These are phyloP conservation scores for Alca torda DNA, from an alignment of 2,797 vertebrate species.

Conservation along the genomic window DNA sequence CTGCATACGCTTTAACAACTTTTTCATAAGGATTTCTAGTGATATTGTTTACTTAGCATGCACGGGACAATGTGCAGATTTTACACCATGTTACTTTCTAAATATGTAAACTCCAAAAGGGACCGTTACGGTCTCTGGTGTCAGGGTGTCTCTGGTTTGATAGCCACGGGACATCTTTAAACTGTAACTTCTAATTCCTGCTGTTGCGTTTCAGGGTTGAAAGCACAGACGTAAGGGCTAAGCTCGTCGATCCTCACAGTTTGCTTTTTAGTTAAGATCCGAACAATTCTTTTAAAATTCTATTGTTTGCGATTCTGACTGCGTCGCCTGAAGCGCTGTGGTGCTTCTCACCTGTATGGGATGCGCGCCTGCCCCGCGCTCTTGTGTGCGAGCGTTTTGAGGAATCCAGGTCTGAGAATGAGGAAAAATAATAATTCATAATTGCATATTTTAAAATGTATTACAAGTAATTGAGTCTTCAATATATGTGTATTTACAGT, in stretches of 20 bases:
- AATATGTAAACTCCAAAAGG: background rate
- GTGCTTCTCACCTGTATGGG: background rate
- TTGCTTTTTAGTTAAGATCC: background rate
- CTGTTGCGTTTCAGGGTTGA: background rate
- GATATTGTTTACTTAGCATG: background rate
- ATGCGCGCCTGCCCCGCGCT: fast-evolving
- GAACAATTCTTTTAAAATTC: background rate
- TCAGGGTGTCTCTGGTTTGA: background rate
- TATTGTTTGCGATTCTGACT: background rate
- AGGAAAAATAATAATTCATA: background rate
- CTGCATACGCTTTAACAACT: background rate
- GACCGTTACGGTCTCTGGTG: background rate
- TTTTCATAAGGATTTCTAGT: slow-evolving; percentile 4
- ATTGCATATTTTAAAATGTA: background rate
- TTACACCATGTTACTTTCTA: background rate
- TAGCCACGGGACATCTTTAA: background rate
- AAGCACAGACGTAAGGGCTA: background rate
- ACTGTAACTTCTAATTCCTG: background rate
- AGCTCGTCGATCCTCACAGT: fast-evolving
- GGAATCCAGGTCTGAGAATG: background rate
- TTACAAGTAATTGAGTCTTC: background rate
- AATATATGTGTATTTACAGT: background rate
- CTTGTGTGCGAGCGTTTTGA: fast-evolving
- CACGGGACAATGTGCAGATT: background rate
- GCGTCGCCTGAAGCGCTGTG: background rate